A percentile compares a stretch with the other conserved stretches of the same genome.
phyloP scores from a whole-genome alignment of 2,888 invertebrate genomes.

The Synergus itoensis region DNA sequence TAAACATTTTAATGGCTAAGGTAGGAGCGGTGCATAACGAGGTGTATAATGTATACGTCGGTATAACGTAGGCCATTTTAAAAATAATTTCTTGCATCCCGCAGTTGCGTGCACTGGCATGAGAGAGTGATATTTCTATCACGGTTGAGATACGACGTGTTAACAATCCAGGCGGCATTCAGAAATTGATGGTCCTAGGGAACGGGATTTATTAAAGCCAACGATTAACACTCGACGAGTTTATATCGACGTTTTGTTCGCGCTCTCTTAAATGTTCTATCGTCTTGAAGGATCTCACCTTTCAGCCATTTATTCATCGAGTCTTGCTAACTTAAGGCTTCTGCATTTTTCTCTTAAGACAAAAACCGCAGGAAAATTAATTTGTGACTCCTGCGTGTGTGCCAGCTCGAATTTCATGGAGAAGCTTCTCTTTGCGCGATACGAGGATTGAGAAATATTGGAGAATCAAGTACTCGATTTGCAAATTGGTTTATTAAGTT shows the following conservation, averaged over 20 bases:
- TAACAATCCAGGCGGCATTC: constrained; percentile 66
- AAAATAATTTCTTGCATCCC: constrained; percentile 39
- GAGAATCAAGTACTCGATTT: constrained; percentile 63
- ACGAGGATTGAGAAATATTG: constrained; percentile 59
- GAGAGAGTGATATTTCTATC: constrained; percentile 71
- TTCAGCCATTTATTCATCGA: constrained; percentile 29
- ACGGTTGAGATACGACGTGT: constrained; percentile 60
- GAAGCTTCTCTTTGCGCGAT: neutral
- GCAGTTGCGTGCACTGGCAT: constrained; percentile 31
- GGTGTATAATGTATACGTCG: constrained; percentile 28
- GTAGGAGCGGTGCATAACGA: constrained; percentile 21
- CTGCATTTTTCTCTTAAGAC: neutral
- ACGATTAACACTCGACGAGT: constrained; percentile 66
- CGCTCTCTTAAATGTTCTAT: constrained; percentile 35
- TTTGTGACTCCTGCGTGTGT: constrained; percentile 15
- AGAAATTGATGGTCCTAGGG: constrained; percentile 69
- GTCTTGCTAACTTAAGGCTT: constrained; percentile 11
- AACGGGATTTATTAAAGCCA: constrained; percentile 70
- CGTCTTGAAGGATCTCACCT: constrained; percentile 30
- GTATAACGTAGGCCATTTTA: constrained; percentile 28
- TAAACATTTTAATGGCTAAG: constrained; percentile 36
- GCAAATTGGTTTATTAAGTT: constrained; percentile 71
- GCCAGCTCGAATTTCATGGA: constrained; percentile 25
- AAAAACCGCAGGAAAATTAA: constrained; percentile 18
- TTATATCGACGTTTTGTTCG: constrained; percentile 58